A percentile compares a stretch with the other conserved stretches of the same genome.
Conservation (phyloP, 2,888 invertebrate genomes). For the Mechanitis messenoides region DNA sequence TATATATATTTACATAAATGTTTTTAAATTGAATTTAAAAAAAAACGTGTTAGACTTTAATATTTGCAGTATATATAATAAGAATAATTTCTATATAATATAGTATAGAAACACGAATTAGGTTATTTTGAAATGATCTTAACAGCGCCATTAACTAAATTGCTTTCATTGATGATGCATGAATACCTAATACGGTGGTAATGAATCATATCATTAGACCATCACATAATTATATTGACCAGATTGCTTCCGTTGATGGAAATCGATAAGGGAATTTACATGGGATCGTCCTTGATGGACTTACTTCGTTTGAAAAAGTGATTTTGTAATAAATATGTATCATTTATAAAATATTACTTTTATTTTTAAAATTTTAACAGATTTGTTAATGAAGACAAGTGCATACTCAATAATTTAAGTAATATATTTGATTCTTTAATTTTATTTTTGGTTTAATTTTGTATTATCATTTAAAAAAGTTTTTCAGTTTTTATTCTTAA, state of each 20-base stretch:
- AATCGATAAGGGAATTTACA: slow-evolving; percentile 2
- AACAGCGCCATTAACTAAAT: slow-evolving; percentile 12
- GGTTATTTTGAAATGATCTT: slow-evolving; percentile 2
- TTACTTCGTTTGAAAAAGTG: neutral
- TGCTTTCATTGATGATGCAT: slow-evolving; percentile 15
- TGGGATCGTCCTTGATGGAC: neutral
- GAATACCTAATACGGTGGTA: slow-evolving; percentile 12
- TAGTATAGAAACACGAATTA: neutral
- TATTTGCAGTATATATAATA: too few species aligned
- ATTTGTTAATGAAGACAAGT: too few species aligned
- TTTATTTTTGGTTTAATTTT: too few species aligned
- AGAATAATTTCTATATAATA: too few species aligned
- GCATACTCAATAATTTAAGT: too few species aligned
- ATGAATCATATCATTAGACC: slow-evolving; percentile 16
- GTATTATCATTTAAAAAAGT: too few species aligned
- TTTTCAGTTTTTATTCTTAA: too few species aligned
- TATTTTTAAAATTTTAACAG: too few species aligned
- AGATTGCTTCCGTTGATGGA: slow-evolving; percentile 4
- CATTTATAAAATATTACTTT: neutral
- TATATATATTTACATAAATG: too few species aligned
- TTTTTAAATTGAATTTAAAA: too few species aligned
- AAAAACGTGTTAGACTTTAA: too few species aligned
- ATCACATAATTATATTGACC: slow-evolving; percentile 8
- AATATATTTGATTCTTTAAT: too few species aligned
- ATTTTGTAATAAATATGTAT: neutral